Conservation (phyloP, 2,888 invertebrate species). For the Ellobium chinense region DNA sequence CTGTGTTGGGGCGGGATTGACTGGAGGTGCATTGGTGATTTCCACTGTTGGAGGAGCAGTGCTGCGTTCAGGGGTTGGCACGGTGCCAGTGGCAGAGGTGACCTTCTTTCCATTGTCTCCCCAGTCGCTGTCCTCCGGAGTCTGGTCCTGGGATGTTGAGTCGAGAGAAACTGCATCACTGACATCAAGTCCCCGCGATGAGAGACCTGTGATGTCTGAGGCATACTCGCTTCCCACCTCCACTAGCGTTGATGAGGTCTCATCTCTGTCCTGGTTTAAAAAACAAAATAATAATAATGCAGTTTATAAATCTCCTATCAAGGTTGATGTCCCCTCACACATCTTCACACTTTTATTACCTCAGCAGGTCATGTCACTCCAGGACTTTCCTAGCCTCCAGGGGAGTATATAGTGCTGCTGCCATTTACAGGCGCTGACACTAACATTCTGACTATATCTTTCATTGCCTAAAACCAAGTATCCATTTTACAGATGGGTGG, state of each 20-base stretch:
- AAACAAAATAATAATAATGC: background rate
- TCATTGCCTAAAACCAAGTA: too few species aligned
- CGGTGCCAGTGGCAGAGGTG: background rate
- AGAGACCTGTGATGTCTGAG: constrained; percentile 40
- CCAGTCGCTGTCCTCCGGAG: background rate
- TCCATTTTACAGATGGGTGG: too few species aligned
- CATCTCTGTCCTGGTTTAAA: constrained; percentile 40
- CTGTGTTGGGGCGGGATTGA: background rate
- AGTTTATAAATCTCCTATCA: too few species aligned
- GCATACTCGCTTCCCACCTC: constrained; percentile 50
- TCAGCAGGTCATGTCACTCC: too few species aligned
- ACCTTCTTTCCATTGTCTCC: background rate
- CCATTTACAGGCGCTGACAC: too few species aligned
- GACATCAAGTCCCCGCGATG: constrained; percentile 42
- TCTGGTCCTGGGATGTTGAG: constrained; percentile 4
- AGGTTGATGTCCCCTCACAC: too few species aligned
- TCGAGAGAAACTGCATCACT: constrained; percentile 42
- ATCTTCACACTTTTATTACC: too few species aligned
- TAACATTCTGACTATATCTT: too few species aligned
- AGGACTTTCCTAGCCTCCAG: too few species aligned
- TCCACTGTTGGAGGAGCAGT: background rate
- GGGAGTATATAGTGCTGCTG: too few species aligned
- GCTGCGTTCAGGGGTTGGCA: background rate
- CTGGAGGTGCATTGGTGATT: background rate
- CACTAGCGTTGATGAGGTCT: constrained; percentile 45